Evolutionary conservation across 1,140 invertebrate genomes (phyloP).

Genomic region (Medauroidea extradentata): DNA sequence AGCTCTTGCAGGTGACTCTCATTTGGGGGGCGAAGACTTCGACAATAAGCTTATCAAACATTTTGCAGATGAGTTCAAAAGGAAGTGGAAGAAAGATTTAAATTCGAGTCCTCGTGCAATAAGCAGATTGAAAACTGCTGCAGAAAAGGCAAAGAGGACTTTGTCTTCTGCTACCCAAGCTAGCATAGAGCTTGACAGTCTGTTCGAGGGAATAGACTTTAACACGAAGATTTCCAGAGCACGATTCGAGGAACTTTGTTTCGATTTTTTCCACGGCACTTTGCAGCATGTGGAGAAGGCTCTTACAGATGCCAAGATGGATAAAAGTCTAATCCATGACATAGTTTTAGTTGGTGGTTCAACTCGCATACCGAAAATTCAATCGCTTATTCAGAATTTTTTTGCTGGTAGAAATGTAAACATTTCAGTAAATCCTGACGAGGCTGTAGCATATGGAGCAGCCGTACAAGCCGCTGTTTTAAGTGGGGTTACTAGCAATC

Average conservation of each 20-base stretch:
- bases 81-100: constrained; percentile 49
- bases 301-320: constrained; percentile 60
- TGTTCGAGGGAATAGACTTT: constrained; percentile 67
- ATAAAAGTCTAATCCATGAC: constrained; percentile 55
- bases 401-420: constrained; percentile 67
- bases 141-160: constrained; percentile 76
- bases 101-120: constrained; percentile 44
- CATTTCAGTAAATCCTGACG: constrained; percentile 64
- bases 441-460: constrained; percentile 61
- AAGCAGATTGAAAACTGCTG: constrained; percentile 53
- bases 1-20: constrained; percentile 62
- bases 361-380: constrained; percentile 61
- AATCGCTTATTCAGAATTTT: constrained; percentile 53
- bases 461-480: constrained; percentile 61
- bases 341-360: constrained; percentile 64
- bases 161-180: constrained; percentile 69
- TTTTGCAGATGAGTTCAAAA: constrained; percentile 47
- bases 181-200: constrained; percentile 63
- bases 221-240: constrained; percentile 67
- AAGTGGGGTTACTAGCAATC: constrained; percentile 50
- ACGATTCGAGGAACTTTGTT: constrained; percentile 78
- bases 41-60: constrained; percentile 71
- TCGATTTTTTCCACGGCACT: constrained; percentile 71
- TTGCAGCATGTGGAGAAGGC: constrained; percentile 65
- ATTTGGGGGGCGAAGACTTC: constrained; percentile 75